These are phyloP conservation scores for Esox niger DNA, from an alignment of 2,113 vertebrate genomes.

Conservation along the genomic window DNA sequence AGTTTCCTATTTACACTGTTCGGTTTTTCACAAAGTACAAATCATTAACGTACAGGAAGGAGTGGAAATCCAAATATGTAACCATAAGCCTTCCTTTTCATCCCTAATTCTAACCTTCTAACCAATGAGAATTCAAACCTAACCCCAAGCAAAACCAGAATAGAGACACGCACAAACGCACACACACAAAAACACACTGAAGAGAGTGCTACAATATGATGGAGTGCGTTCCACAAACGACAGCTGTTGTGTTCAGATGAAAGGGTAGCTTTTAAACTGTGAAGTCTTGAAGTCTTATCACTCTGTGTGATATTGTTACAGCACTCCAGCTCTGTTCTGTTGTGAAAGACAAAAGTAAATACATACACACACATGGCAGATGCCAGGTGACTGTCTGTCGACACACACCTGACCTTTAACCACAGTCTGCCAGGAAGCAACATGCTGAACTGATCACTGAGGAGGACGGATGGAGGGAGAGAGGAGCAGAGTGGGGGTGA, in stretches of 20 bases:
- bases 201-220: constrained; percentile 8
- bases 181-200: constrained; percentile 16
- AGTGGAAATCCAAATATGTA: too few relatives aligned
- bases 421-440: constrained; percentile 44
- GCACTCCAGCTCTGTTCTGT: constrained; percentile 34
- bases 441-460: constrained; percentile 43
- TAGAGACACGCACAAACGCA: too few relatives aligned
- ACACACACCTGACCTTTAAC: constrained; percentile 34
- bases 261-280: constrained; percentile 13
- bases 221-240: constrained; percentile 43
- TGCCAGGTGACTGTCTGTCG: constrained; percentile 50
- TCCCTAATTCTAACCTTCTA: too few relatives aligned
- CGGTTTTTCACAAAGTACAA: too few relatives aligned
- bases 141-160: too few relatives aligned
- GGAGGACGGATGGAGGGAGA: neutral
- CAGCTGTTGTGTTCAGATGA: constrained; percentile 39
- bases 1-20: too few relatives aligned
- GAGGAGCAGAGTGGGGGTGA: neutral
- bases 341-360: neutral
- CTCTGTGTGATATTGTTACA: constrained; percentile 17
- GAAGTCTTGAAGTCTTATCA: constrained; percentile 24
- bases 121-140: too few relatives aligned
- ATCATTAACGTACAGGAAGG: too few relatives aligned
- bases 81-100: too few relatives aligned
- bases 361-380: neutral